Evolutionary conservation across 2,888 invertebrate species (phyloP).

Genomic region (Coremacera marginata): DNA sequence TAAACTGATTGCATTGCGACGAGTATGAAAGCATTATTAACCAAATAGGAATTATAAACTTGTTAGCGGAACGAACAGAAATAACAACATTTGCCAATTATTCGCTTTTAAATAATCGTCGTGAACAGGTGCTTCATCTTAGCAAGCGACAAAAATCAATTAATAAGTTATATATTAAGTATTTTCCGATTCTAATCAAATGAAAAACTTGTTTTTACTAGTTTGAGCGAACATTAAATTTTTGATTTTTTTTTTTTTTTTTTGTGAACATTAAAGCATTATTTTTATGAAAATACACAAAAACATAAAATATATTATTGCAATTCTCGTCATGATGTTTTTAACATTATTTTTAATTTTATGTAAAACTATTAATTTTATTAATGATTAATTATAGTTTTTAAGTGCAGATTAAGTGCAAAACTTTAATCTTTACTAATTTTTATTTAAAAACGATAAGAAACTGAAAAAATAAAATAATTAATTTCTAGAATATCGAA

Average conservation of each 20-base stretch:
- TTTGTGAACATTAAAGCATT: neutral
- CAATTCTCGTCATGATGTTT: conserved; percentile 41
- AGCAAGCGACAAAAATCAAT: neutral
- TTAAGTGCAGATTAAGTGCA: neutral
- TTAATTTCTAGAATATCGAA: conserved; percentile 7
- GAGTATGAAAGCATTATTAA: neutral
- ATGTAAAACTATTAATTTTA: conserved; percentile 12
- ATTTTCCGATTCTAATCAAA: neutral
- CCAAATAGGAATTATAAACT: conserved; percentile 10
- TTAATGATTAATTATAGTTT: conserved; percentile 26
- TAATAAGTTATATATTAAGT: neutral
- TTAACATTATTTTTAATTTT: conserved; percentile 14
- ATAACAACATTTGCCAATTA: neutral
- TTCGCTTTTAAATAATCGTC: neutral
- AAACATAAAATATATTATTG: conserved; percentile 13
- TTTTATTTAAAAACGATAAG: neutral
- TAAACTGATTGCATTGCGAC: neutral
- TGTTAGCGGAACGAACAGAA: neutral
- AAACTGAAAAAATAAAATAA: neutral
- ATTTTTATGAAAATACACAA: neutral
- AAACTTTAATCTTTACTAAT: conserved; percentile 24
- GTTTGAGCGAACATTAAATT: neutral
- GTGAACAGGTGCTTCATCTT: conserved; percentile 15
- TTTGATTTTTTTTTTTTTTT: neutral
- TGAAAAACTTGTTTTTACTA: neutral